phyloP scores from a whole-genome alignment of 2,113 vertebrate species.

The Cervus canadensis region DNA sequence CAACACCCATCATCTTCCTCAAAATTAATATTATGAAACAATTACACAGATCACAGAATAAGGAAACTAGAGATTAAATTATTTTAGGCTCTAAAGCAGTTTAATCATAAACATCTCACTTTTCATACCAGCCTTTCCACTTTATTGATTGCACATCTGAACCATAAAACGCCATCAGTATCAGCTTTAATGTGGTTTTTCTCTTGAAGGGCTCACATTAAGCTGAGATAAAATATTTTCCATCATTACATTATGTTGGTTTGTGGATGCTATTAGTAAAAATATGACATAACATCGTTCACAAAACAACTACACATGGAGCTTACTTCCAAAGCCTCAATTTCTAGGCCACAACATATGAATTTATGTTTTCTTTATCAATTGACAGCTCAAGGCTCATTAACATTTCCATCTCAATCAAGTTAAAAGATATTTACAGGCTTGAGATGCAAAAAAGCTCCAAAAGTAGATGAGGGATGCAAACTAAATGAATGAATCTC shows the following conservation, averaged over 20 bases:
- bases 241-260: constrained; percentile 50
- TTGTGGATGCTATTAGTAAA: constrained; percentile 46
- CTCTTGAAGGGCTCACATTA: constrained; percentile 47
- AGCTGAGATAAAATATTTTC: constrained; percentile 64
- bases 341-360: constrained; percentile 33
- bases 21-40: constrained; percentile 52
- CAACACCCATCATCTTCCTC: neutral
- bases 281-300: constrained; percentile 49
- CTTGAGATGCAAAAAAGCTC: constrained; percentile 39
- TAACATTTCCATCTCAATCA: constrained; percentile 48
- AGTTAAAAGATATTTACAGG: constrained; percentile 20
- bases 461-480: neutral
- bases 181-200: constrained; percentile 59
- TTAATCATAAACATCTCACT: constrained; percentile 50
- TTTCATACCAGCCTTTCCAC: constrained; percentile 40
- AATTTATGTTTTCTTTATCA: constrained; percentile 64
- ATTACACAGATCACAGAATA: neutral
- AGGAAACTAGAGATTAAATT: constrained; percentile 24
- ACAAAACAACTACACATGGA: constrained; percentile 52
- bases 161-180: constrained; percentile 47
- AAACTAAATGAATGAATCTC: constrained; percentile 47
- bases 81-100: constrained; percentile 11
- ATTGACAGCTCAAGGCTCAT: constrained; percentile 53
- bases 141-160: constrained; percentile 44
- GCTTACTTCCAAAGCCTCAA: constrained; percentile 37